Base-by-base conservation (phyloP, 2,888 invertebrate genomes). In the Esperia sulphurella region DNA sequence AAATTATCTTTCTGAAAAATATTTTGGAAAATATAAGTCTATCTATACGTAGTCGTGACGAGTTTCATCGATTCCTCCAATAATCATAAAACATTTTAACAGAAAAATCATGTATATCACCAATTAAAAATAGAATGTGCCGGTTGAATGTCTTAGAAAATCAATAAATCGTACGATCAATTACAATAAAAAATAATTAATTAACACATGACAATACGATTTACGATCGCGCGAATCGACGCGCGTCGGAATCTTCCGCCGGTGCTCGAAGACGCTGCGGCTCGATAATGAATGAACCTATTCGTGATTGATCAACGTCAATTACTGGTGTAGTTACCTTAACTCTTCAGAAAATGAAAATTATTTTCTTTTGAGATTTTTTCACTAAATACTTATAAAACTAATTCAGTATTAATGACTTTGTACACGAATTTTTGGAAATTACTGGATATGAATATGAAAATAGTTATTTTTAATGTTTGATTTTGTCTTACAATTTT, bases 91-190 rank as follows among this genome's bases (percentile, higher is more conserved):
- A 47, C 35, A 35, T 10, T 35, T 35, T 35, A 3, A n/a, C 1
- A 35, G 35, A 57, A 55, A 71, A 68, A 64, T 57, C 55, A 48
- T 45, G 30, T 37, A 49, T 42, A n/a, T 45, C 28, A 53, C 65
- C 66, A 59, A 67, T 70, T 68, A 68, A 58, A 75, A 68, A 63
- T 61, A 68, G 70, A 68, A 52, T 41, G 57, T 47, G 46, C 31
- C 42, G 33, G 45, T 57, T 50, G 43, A 54, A 59, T 63, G 64
- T 61, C 60, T 61, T 57, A 52, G 50, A 57, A 52, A 52, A 65
- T 68, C 65, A 50, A 68, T 71, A 65, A 63, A 65, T 71, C 61
- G 59, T 56, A 59, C 56, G 61, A 66, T 71, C 61, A 68, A 66
- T 65, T 63, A 63, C 49, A 46, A 41, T 45, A 45, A 49, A 39